Percentiles rank a stretch among this genome's conserved stretches.
Conservation (phyloP, 92 coral and sea anemone genomes). For the Desmophyllum pertusum region DNA sequence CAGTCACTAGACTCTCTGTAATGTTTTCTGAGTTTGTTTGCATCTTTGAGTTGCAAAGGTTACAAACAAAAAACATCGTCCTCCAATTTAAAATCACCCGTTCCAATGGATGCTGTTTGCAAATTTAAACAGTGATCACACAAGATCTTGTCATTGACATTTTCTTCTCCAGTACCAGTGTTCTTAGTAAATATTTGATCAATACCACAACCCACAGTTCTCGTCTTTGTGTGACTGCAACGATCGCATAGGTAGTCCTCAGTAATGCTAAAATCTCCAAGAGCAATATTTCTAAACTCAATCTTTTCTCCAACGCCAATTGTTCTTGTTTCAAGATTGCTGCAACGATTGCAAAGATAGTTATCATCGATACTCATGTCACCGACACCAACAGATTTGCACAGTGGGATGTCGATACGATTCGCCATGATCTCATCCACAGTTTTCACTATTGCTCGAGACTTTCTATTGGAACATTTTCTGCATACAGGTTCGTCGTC, state of each 20-base stretch:
- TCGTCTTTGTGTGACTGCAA: slow-evolving; percentile 48
- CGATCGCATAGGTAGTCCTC: slow-evolving; percentile 66
- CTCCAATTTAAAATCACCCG: slow-evolving; percentile 50
- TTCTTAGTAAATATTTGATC: slow-evolving; percentile 22
- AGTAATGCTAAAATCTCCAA: slow-evolving; percentile 60
- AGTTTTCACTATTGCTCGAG: slow-evolving; percentile 51
- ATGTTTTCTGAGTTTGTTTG: slow-evolving; percentile 9
- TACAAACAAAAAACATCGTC: slow-evolving; percentile 9
- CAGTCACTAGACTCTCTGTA: not conserved
- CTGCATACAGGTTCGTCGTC: slow-evolving; percentile 81
- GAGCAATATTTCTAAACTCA: slow-evolving; percentile 42
- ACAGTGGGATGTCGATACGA: slow-evolving; percentile 65
- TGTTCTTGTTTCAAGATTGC: slow-evolving; percentile 58
- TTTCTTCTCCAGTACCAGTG: slow-evolving; percentile 55
- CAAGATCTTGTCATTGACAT: slow-evolving; percentile 47
- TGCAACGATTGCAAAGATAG: slow-evolving; percentile 72
- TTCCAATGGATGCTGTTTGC: slow-evolving; percentile 59
- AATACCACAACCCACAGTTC: slow-evolving; percentile 74
- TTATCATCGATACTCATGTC: slow-evolving; percentile 58
- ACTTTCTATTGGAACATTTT: slow-evolving; percentile 61
- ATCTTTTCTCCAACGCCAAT: slow-evolving; percentile 72
- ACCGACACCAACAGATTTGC: slow-evolving; percentile 82
- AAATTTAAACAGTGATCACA: slow-evolving; percentile 64
- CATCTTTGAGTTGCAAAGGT: slow-evolving; percentile 4
- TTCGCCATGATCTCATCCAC: slow-evolving; percentile 91